These are phyloP conservation scores for Lutraria lutraria DNA, from an alignment of 2,888 invertebrate genomes.

Conservation along the genomic window DNA sequence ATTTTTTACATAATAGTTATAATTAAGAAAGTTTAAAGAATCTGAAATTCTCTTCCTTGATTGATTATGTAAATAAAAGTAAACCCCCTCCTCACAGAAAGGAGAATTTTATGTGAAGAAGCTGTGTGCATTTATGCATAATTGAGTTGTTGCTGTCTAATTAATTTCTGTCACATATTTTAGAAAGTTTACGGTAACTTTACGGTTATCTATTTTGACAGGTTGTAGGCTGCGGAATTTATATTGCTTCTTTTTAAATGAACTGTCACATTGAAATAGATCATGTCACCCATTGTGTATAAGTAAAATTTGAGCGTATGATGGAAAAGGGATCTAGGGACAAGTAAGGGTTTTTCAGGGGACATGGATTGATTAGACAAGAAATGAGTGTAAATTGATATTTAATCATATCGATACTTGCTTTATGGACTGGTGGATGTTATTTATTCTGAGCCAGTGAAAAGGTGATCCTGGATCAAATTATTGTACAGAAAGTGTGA, in stretches of 20 bases:
- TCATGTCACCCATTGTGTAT: conserved; percentile 6
- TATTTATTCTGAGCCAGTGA: background rate
- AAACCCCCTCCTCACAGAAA: no score
- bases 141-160: background rate
- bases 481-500: background rate
- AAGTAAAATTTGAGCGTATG: background rate
- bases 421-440: background rate
- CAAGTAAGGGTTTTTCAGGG: background rate
- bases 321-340: background rate
- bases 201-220: conserved; percentile 25
- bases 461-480: background rate
- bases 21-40: no score
- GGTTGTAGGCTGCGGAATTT: conserved; percentile 23
- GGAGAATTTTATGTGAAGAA: no score
- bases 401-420: background rate
- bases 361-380: background rate
- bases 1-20: no score
- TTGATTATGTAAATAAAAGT: no score
- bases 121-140: no score
- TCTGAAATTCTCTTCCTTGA: no score
- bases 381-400: background rate
- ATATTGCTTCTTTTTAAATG: conserved; percentile 25
- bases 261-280: conserved; percentile 21
- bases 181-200: background rate
- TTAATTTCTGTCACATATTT: background rate